A percentile compares a stretch with the other conserved stretches of the same genome.
These are phyloP conservation scores for Xiphophorus maculatus DNA, from an alignment of 2,113 vertebrate genomes.

Conservation along the genomic window DNA sequence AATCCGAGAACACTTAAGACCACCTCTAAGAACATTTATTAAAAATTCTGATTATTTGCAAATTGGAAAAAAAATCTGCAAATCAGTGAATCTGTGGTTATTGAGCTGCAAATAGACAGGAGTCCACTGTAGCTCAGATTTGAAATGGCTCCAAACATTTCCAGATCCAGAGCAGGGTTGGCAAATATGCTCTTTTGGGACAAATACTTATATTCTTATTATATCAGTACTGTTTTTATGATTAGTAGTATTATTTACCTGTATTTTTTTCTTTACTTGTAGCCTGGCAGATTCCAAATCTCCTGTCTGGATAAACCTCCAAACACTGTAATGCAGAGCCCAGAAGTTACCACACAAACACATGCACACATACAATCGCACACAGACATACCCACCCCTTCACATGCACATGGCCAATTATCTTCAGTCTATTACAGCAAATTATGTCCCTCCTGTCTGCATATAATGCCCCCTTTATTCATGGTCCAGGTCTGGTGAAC, in stretches of 20 bases:
- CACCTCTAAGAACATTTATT: too few relatives aligned
- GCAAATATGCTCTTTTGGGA: background rate
- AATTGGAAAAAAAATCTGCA: too few relatives aligned
- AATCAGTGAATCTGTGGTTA: too few relatives aligned
- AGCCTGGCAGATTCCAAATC: slow-evolving; percentile 26
- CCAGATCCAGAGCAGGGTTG: background rate
- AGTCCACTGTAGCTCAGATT: too few relatives aligned
- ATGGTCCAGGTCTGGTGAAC: background rate
- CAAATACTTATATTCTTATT: background rate
- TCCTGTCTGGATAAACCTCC: slow-evolving; percentile 36
- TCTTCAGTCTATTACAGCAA: slow-evolving; percentile 37
- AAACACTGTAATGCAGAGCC: slow-evolving; percentile 15
- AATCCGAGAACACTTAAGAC: too few relatives aligned
- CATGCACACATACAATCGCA: slow-evolving; percentile 9
- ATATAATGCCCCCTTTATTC: slow-evolving; percentile 21
- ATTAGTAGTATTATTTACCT: background rate
- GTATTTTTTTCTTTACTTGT: slow-evolving; percentile 7
- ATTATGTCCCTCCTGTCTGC: slow-evolving; percentile 25
- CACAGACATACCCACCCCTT: slow-evolving; percentile 10
- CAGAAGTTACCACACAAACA: background rate
- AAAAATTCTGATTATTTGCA: too few relatives aligned
- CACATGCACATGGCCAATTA: slow-evolving; percentile 42
- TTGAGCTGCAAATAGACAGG: too few relatives aligned
- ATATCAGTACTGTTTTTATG: background rate
- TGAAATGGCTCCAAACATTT: too few relatives aligned